Percentiles rank a stretch among this genome's conserved stretches.
These are phyloP conservation scores for Chrysochloris asiatica DNA, from an alignment of 2,113 vertebrate genomes.

Conservation along the genomic window DNA sequence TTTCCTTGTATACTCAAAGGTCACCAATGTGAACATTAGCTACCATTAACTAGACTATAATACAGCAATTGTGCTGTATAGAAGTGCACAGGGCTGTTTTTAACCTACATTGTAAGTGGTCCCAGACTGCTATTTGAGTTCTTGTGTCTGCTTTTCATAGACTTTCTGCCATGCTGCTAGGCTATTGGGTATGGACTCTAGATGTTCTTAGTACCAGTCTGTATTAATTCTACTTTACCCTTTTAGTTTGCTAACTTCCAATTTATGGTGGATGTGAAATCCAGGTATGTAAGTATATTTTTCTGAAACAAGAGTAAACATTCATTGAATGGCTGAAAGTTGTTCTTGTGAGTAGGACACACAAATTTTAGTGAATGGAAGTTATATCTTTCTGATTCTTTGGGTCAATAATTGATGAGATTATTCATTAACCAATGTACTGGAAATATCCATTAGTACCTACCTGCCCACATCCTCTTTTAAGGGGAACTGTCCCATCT, in stretches of 20 bases:
- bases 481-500: background rate
- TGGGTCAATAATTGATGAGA: background rate
- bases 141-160: slow-evolving; percentile 60
- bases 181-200: background rate
- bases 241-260: slow-evolving; percentile 36
- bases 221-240: background rate
- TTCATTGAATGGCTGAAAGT: background rate
- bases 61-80: slow-evolving; percentile 25
- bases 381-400: slow-evolving; percentile 37
- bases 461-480: background rate
- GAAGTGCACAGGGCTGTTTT: slow-evolving; percentile 19
- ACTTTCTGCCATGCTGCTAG: slow-evolving; percentile 61
- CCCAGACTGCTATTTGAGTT: slow-evolving; percentile 59
- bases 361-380: slow-evolving; percentile 17
- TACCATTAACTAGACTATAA: slow-evolving; percentile 47
- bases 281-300: background rate
- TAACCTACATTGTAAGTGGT: slow-evolving; percentile 63
- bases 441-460: background rate
- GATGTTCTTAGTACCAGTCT: background rate
- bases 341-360: background rate
- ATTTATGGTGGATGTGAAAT: background rate
- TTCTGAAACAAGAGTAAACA: background rate
- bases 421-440: background rate
- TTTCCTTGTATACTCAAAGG: slow-evolving; percentile 28
- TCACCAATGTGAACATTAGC: slow-evolving; percentile 29